Evolutionary conservation across 2,113 vertebrate species (phyloP).

Genomic region (Lepisosteus oculatus): DNA sequence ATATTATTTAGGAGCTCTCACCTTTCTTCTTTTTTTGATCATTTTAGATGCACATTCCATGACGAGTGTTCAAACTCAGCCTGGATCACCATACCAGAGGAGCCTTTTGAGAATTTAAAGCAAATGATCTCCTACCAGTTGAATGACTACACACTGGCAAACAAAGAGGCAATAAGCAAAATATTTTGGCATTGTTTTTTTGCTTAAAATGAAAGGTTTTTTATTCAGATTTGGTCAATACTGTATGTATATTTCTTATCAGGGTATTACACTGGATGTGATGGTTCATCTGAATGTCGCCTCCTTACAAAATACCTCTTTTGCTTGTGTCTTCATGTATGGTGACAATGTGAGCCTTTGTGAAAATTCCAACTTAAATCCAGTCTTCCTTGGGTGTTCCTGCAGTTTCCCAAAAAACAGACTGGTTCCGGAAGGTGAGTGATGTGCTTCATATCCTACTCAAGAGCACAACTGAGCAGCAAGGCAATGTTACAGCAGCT

Average conservation of each 20-base stretch:
- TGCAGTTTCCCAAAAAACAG: slow-evolving; percentile 30
- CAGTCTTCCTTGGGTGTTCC: slow-evolving; percentile 49
- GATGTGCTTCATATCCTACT: background rate
- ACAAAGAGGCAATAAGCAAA: slow-evolving; percentile 16
- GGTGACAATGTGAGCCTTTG: slow-evolving; percentile 12
- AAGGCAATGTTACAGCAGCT: background rate
- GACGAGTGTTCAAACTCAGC: slow-evolving; percentile 44
- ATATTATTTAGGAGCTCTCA: no score
- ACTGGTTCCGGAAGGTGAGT: slow-evolving; percentile 44
- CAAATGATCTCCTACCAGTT: slow-evolving; percentile 46
- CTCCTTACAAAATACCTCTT: background rate
- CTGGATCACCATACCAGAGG: slow-evolving; percentile 54
- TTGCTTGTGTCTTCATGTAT: slow-evolving; percentile 43
- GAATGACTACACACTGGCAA: background rate
- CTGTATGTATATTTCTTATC: slow-evolving; percentile 8
- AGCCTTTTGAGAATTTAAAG: slow-evolving; percentile 20
- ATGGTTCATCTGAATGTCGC: slow-evolving; percentile 31
- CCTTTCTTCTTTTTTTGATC: background rate
- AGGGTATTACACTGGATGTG: slow-evolving; percentile 41
- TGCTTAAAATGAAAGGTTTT: background rate
- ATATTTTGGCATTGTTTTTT: background rate
- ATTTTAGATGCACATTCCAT: slow-evolving; percentile 51
- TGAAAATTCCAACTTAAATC: rapidly evolving
- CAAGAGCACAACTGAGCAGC: background rate
- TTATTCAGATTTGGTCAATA: background rate